phyloP scores from a whole-genome alignment of 53 echinoderm and acorn worm genomes.

The Stichopus horrens region DNA sequence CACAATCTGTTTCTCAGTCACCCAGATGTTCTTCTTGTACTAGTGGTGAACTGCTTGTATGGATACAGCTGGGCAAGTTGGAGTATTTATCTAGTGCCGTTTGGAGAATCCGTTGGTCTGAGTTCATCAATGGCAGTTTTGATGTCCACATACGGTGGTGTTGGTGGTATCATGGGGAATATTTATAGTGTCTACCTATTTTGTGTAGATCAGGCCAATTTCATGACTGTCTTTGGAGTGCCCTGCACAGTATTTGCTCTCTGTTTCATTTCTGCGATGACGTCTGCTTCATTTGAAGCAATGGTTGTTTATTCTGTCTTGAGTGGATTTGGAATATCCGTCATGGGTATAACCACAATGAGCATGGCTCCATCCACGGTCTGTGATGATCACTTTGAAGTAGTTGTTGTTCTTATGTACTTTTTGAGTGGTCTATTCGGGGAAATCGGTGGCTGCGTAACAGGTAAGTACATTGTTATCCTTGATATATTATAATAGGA shows the following conservation, averaged over 20 bases:
- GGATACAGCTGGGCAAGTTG: not conserved
- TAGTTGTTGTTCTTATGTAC: not conserved
- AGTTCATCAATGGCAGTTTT: slow-evolving; percentile 1
- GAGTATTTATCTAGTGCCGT: not conserved
- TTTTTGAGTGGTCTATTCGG: not conserved
- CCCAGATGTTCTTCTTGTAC: not conserved
- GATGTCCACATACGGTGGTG: slow-evolving; percentile 6
- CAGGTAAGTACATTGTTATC: not conserved
- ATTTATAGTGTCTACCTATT: not conserved
- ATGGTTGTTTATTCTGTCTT: not conserved
- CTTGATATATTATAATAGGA: not conserved
- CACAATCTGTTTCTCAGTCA: not conserved
- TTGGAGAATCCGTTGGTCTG: not conserved
- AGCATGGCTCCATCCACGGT: not conserved
- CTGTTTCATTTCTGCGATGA: not conserved
- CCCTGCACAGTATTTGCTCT: not conserved
- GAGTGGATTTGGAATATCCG: slow-evolving; percentile 6
- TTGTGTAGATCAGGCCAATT: not conserved
- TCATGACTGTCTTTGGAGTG: not conserved
- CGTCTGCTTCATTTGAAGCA: not conserved
- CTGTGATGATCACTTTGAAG: slow-evolving; percentile 14
- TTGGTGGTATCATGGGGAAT: slow-evolving; percentile 1
- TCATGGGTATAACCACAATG: not conserved
- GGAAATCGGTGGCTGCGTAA: not conserved
- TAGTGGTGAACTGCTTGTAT: not conserved